Conservation (phyloP, 2,888 invertebrate species). For the Eumacrocentrus americanus region DNA sequence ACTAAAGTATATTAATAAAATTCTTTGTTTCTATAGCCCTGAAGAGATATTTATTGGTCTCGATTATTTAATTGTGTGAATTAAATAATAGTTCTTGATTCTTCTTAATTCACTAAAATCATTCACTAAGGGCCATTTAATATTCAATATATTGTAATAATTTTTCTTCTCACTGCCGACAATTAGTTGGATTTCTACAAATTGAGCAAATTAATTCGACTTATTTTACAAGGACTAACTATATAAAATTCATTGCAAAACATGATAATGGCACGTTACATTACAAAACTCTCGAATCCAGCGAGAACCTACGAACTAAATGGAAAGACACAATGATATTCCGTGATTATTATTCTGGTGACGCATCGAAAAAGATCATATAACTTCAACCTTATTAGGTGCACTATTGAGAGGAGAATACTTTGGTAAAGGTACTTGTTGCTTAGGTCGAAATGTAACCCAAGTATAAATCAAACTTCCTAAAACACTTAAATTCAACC, state of each 20-base stretch:
- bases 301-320: not conserved
- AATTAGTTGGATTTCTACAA: not conserved
- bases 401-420: constrained; percentile 49
- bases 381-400: constrained; percentile 57
- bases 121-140: not conserved
- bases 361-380: constrained; percentile 47
- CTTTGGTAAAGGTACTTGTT: constrained; percentile 51
- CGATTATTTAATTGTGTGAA: not conserved
- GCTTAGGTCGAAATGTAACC: constrained; percentile 78
- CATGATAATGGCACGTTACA: constrained; percentile 34
- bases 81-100: no score
- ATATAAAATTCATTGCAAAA: not conserved
- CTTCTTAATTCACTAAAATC: no score
- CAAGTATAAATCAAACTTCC: constrained; percentile 87
- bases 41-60: not conserved
- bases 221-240: not conserved
- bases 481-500: constrained; percentile 91
- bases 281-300: not conserved
- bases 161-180: not conserved
- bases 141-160: not conserved
- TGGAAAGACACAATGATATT: not conserved
- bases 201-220: not conserved
- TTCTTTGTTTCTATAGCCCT: not conserved
- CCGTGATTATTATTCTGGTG: not conserved
- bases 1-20: not conserved